These are phyloP conservation scores for Cyprinodon brontotheroides DNA, from an alignment of 2,113 vertebrate genomes.

Conservation along the genomic window DNA sequence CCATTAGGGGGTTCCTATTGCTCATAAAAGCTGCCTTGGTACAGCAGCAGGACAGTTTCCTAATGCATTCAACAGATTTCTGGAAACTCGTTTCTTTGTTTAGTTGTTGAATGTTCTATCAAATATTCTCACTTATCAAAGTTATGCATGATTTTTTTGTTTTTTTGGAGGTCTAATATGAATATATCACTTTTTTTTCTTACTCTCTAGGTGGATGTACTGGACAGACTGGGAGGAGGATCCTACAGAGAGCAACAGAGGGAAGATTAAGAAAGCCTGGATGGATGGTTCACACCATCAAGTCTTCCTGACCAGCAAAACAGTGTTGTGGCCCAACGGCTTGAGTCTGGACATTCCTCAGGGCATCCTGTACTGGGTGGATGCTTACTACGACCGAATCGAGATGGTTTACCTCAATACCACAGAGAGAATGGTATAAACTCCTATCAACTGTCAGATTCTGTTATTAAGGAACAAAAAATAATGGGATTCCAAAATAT, in stretches of 20 bases:
- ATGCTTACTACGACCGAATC: slow-evolving; percentile 96
- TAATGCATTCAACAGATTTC: slow-evolving; percentile 11
- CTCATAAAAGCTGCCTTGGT: slow-evolving; percentile 2
- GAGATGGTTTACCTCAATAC: slow-evolving; percentile 94
- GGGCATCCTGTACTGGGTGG: slow-evolving; percentile 94
- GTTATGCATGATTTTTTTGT: not conserved
- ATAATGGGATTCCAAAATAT: not conserved
- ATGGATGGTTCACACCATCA: slow-evolving; percentile 94
- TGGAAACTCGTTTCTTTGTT: not conserved
- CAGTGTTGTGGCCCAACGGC: slow-evolving; percentile 95
- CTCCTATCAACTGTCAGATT: not conserved
- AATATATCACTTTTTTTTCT: slow-evolving; percentile 1
- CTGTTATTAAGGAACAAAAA: not conserved
- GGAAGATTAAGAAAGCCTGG: slow-evolving; percentile 95
- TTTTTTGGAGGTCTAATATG: not conserved
- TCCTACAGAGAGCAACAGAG: slow-evolving; percentile 93
- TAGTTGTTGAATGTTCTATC: slow-evolving; percentile 13
- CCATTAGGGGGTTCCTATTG: slow-evolving; percentile 1
- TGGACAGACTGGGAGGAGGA: slow-evolving; percentile 99
- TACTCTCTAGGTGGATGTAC: slow-evolving; percentile 91
- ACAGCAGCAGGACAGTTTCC: too few relatives aligned
- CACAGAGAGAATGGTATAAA: slow-evolving; percentile 85
- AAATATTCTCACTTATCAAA: slow-evolving; percentile 9
- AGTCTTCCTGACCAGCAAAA: slow-evolving; percentile 93
- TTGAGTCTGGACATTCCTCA: slow-evolving; percentile 93